Evolutionary conservation across 1,140 invertebrate genomes (phyloP).

Genomic region (Pectinophora gossypiella): DNA sequence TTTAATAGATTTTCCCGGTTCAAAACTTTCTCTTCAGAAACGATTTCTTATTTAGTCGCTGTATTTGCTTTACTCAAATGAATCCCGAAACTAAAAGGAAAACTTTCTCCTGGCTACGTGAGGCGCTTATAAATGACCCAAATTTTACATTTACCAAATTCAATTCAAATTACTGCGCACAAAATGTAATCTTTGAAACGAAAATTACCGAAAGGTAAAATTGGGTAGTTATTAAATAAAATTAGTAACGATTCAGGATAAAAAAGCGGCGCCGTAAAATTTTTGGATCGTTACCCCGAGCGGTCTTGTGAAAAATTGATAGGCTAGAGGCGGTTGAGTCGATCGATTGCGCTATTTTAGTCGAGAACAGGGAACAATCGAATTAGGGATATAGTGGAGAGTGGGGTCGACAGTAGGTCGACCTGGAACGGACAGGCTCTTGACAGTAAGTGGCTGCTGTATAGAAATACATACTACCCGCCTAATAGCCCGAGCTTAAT

Average conservation of each 20-base stretch:
- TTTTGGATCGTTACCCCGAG: slow-evolving; percentile 19
- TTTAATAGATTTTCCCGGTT: too few relatives aligned
- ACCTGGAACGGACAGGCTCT: not conserved
- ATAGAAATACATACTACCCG: not conserved
- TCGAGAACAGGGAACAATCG: slow-evolving; percentile 10
- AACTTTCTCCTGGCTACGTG: too few relatives aligned
- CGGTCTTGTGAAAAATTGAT: slow-evolving; percentile 31
- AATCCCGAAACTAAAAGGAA: too few relatives aligned
- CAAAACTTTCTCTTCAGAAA: too few relatives aligned
- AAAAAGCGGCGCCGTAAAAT: not conserved
- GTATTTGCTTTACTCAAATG: too few relatives aligned
- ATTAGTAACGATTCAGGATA: not conserved
- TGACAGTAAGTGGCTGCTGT: not conserved
- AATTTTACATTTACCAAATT: too few relatives aligned
- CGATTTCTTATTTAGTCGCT: too few relatives aligned
- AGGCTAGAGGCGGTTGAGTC: slow-evolving; percentile 11
- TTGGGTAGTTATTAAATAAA: not conserved
- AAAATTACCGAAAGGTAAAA: not conserved
- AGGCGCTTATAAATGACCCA: too few relatives aligned
- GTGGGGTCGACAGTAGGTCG: not conserved
- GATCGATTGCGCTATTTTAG: slow-evolving; percentile 23
- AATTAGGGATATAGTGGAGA: not conserved
- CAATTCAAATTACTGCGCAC: too few relatives aligned
- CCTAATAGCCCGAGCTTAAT: too few relatives aligned
- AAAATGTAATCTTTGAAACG: not conserved